phyloP scores from a whole-genome alignment of 2,113 vertebrate species.

The Cyrtonyx montezumae region DNA sequence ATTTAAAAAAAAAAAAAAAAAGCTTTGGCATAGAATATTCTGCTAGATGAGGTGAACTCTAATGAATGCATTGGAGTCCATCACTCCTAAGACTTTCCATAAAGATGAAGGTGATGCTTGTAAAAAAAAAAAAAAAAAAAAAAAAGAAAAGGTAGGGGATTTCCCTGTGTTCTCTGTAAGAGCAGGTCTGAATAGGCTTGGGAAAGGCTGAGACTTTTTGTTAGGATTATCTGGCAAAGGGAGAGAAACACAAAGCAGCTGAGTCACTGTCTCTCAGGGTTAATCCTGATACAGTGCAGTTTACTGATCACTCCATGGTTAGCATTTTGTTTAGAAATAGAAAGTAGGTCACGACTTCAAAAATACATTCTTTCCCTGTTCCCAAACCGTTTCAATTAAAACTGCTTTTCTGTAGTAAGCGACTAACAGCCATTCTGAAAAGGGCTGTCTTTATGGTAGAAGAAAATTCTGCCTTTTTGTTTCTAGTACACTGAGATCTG shows the following conservation, averaged over 20 bases:
- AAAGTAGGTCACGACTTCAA: not conserved
- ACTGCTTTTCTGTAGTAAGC: not conserved
- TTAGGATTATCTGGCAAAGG: not conserved
- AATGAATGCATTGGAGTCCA: not conserved
- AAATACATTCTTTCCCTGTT: not conserved
- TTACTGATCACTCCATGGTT: not conserved
- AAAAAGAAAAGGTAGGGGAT: not conserved
- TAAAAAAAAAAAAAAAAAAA: no score
- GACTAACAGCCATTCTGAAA: not conserved
- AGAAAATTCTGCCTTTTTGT: not conserved
- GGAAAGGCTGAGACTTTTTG: not conserved
- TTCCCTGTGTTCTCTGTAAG: not conserved
- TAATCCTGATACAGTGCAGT: not conserved
- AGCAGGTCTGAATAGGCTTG: not conserved
- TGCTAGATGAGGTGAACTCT: not conserved
- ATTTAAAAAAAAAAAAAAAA: not conserved
- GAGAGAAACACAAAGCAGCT: not conserved
- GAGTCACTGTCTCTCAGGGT: not conserved
- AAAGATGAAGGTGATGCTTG: rapidly evolving
- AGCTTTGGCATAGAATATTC: not conserved
- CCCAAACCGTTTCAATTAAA: not conserved
- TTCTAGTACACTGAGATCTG: rapidly evolving
- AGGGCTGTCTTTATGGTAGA: not conserved
- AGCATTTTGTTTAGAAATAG: not conserved
- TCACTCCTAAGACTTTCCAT: not conserved